Conservation (phyloP, 2,113 vertebrate genomes). For the Etia nguti region DNA sequence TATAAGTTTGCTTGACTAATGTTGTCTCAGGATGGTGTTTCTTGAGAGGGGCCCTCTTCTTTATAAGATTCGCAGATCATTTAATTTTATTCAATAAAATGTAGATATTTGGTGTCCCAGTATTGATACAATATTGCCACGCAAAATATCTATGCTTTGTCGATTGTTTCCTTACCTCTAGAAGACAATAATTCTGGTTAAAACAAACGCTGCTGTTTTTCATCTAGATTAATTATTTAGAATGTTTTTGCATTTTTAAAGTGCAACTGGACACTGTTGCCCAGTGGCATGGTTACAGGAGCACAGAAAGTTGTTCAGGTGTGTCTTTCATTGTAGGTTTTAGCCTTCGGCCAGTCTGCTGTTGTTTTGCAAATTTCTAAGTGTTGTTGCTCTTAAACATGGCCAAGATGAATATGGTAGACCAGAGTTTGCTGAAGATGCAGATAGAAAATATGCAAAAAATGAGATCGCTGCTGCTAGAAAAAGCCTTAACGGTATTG, state of each 20-base stretch:
- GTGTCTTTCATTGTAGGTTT: not conserved
- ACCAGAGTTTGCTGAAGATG: constrained; percentile 51
- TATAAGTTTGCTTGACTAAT: not conserved
- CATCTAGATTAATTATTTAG: constrained; percentile 46
- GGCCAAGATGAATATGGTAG: constrained; percentile 57
- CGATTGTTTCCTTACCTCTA: not conserved
- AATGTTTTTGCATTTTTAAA: constrained; percentile 29
- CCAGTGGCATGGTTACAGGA: constrained; percentile 26
- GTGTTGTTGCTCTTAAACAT: not conserved
- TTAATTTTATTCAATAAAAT: not conserved
- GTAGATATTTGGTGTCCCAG: not conserved
- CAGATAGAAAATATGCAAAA: constrained; percentile 53
- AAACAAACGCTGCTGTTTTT: not conserved
- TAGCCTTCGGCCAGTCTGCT: not conserved
- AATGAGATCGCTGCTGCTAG: constrained; percentile 34
- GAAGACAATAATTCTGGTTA: not conserved
- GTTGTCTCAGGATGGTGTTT: not conserved
- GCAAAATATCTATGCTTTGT: not conserved
- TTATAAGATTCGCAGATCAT: not conserved
- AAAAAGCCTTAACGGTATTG: constrained; percentile 39
- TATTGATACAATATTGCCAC: not conserved
- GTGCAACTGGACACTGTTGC: constrained; percentile 27
- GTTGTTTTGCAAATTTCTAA: not conserved
- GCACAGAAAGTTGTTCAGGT: not conserved
- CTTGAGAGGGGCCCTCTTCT: not conserved